Base-by-base conservation (phyloP, 1,140 invertebrate species). In the Lepidurus arcticus region DNA sequence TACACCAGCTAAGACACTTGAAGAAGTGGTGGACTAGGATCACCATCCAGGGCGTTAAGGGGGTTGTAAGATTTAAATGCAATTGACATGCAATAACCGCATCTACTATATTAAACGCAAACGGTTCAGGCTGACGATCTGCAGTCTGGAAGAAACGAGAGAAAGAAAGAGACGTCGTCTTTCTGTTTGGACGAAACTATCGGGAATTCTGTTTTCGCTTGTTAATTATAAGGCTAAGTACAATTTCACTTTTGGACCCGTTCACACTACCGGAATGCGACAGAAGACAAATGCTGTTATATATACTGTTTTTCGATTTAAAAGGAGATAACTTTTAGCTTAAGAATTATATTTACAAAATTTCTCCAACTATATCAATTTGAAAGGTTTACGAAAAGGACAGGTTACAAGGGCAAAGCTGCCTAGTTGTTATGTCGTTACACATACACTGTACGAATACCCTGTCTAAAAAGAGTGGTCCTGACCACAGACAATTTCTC, bases 281-380 rank as follows among this genome's bases (percentile, higher is more conserved):
- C 53, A 65, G 21, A 7, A 21, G 13, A 13, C 16, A 65, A 13
- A 16, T 65, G 16, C 45, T 65, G 16, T 7, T 65, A 65, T 65
- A 21, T 65, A 65, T 21, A 65, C 53, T n/a, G 16, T n/a, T 21
- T 65, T 65, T 16, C 13, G 53, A 65, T 65, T 7, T n/a, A 65
- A 7, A 16, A 65, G 16, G 16, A 13, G 53, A 16, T 13, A 65
- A 16, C 45, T 13, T 65, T 65, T 65, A 65, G 53, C 8, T 65
- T 65, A 65, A 65, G 53, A 65, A 65, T 65, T 65, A 65, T 65
- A 65, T 65, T 65, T 65, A 65, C 53, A 65, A 65, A 65, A 65
- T 65, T 21, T 65, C 53, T 65, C 53, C 53, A 65, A 21, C 53
- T 65, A 65, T 65, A 65, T 65, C 53, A 65, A 65, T 65, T 65